phyloP scores from a whole-genome alignment of 2,113 vertebrate species.

The Pomatostomus ruficeps region DNA sequence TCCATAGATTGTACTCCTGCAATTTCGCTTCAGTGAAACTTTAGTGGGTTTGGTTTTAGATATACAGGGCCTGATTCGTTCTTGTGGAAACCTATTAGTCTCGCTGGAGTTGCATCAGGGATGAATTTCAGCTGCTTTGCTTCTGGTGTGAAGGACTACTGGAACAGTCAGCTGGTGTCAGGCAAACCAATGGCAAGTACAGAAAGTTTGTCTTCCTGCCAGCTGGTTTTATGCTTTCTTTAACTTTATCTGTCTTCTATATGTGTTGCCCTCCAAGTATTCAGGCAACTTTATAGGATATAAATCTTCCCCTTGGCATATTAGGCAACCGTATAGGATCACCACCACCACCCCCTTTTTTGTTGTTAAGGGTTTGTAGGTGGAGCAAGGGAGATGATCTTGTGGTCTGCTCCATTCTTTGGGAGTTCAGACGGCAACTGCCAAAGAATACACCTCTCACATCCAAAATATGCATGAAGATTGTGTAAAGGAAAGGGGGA shows the following conservation, averaged over 20 bases:
- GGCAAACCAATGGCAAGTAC: constrained; percentile 14
- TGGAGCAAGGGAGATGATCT: not conserved
- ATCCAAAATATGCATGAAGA: not conserved
- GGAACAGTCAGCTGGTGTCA: constrained; percentile 41
- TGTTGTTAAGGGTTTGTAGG: not conserved
- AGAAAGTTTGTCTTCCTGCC: not conserved
- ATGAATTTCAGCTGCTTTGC: constrained; percentile 5
- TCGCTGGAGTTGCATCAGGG: not conserved
- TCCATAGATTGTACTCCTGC: constrained; percentile 71
- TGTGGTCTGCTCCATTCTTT: not conserved
- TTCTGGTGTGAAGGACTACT: constrained; percentile 31
- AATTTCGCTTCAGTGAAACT: constrained; percentile 66
- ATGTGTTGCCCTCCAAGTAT: not conserved
- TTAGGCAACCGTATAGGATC: not conserved
- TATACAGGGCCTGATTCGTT: not conserved
- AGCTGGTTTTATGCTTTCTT: not conserved
- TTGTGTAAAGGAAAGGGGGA: not conserved
- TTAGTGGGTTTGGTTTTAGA: constrained; percentile 65
- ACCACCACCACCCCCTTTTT: accelerated
- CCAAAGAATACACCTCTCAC: constrained; percentile 6
- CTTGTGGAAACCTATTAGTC: constrained; percentile 1
- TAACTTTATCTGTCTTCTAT: not conserved
- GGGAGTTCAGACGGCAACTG: not conserved
- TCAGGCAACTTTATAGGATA: not conserved
- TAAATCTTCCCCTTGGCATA: not conserved